A percentile compares a stretch with the other conserved stretches of the same genome.
Conservation (phyloP, 2,888 invertebrate genomes). For the Macropis europaea region DNA sequence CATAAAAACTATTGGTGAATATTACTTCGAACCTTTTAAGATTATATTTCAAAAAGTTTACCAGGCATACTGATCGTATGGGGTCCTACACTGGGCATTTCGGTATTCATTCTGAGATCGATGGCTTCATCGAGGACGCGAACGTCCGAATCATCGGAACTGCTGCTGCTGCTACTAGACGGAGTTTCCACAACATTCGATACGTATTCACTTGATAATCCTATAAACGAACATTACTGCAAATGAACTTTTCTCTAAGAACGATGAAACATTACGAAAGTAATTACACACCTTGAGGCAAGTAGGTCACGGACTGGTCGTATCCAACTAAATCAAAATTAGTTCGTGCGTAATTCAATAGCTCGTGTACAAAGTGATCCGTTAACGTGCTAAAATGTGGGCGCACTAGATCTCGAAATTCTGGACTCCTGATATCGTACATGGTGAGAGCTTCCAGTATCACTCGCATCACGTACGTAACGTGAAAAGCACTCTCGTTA, state of each 20-base stretch:
- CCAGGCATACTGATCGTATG: constrained; percentile 67
- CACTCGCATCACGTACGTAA: constrained; percentile 85
- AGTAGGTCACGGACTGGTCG: constrained; percentile 87
- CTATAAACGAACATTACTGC: constrained; percentile 41
- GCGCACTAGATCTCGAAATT: constrained; percentile 86
- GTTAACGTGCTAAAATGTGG: constrained; percentile 87
- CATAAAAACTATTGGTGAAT: too few species aligned
- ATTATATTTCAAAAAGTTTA: constrained; percentile 45
- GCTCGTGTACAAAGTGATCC: constrained; percentile 94
- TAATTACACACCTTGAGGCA: constrained; percentile 72
- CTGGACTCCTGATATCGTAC: constrained; percentile 85
- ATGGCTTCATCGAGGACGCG: constrained; percentile 67
- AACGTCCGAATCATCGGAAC: constrained; percentile 71
- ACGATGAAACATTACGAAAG: too few species aligned
- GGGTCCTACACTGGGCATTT: constrained; percentile 58
- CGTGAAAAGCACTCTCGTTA: constrained; percentile 84
- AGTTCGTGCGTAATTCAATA: constrained; percentile 92
- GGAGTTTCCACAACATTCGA: constrained; percentile 60
- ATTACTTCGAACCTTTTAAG: too few species aligned
- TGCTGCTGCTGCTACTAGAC: constrained; percentile 58
- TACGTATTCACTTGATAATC: constrained; percentile 66
- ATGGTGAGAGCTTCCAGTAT: constrained; percentile 86
- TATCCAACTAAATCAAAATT: constrained; percentile 93
- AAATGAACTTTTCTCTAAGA: too few species aligned
- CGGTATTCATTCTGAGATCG: constrained; percentile 57